Evolutionary conservation across 2,888 invertebrate genomes (phyloP), one percentile per base, ranked within the genome.

Genomic region (Clistopyga incitator): DNA sequence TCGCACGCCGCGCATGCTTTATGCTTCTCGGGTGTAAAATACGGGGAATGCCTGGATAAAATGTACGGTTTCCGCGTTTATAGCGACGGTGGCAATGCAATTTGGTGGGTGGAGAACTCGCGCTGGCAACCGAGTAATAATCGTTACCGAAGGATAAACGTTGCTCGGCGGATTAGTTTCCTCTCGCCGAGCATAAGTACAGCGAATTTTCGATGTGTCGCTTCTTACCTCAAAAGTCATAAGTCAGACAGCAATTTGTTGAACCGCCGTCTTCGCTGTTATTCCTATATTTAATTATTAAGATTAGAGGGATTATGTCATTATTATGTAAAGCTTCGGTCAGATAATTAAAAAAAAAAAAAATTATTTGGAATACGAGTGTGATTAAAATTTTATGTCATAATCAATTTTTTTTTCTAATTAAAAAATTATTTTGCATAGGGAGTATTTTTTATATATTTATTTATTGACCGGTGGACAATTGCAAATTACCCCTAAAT

Each of bases 21-120:
- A 80, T 83, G 68, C 61, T 47, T 52, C 59, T 68, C 64, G 29
- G 59, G 59, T 67, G 78, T 85, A 74, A 86, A 83, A 81, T 85
- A 79, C n/a, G 75, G 67, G 71, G 47, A 83, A 82, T 56, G 74
- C 45, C 18, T 71, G 65, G 68, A 68, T 68, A 78, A 81, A 84
- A 78, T 45, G 23, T 65, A 70, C 74, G 52, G 64, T 42, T 54
- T 75, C 34, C 64, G 70, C 29, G 54, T 74, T 82, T 68, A 68
- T 70, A 61, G 34, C 34, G 34, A 65, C 64, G 75, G 61, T 34
- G 56, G 72, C n/a, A 68, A 74, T 34, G 77, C 56, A 6, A 42
- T 23, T 23, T 38, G 70, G 47, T 34, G 38, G 59, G 59, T 42
- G 29, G 1, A n/a, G n/a, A 10, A 23, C 6, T 52, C 18, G 34